phyloP scores from a whole-genome alignment of 1,140 invertebrate genomes.

The Drosophila funebris region DNA sequence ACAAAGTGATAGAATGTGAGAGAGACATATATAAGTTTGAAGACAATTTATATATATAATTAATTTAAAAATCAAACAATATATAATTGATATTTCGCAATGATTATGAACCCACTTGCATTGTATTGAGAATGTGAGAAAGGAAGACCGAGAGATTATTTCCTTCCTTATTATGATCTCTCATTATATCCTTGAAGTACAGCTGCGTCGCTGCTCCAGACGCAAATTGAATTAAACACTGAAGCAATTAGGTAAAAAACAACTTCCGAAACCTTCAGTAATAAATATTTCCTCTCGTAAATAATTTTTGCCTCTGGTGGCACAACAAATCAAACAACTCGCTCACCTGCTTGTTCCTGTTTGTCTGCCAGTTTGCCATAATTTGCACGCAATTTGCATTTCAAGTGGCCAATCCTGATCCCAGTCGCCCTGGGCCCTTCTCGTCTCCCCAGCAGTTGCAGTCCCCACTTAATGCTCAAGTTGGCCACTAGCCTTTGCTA shows the following conservation, averaged over 20 bases:
- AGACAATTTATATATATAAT: too few species aligned
- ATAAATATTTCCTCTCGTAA: slow-evolving; percentile 61
- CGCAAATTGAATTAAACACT: slow-evolving; percentile 66
- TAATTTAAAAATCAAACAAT: too few species aligned
- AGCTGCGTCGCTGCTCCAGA: too few species aligned
- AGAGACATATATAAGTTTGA: too few species aligned
- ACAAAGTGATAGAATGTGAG: too few species aligned
- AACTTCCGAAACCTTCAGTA: slow-evolving; percentile 56
- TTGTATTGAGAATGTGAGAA: too few species aligned
- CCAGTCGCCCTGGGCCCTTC: too few species aligned
- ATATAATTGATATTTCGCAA: too few species aligned
- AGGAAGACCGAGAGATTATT: too few species aligned
- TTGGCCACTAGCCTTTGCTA: slow-evolving; percentile 38
- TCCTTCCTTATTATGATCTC: background rate
- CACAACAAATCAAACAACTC: slow-evolving; percentile 48
- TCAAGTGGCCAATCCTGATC: slow-evolving; percentile 67
- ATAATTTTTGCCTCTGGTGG: slow-evolving; percentile 34
- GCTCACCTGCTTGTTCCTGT: slow-evolving; percentile 54
- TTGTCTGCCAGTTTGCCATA: slow-evolving; percentile 71
- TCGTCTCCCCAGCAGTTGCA: background rate
- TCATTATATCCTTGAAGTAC: background rate
- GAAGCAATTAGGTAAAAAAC: slow-evolving; percentile 66
- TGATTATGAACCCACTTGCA: too few species aligned
- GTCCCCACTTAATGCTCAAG: slow-evolving; percentile 38
- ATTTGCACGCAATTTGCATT: slow-evolving; percentile 82